Conservation (phyloP, 2,113 vertebrate genomes). For the Nyctereutes procyonoides region DNA sequence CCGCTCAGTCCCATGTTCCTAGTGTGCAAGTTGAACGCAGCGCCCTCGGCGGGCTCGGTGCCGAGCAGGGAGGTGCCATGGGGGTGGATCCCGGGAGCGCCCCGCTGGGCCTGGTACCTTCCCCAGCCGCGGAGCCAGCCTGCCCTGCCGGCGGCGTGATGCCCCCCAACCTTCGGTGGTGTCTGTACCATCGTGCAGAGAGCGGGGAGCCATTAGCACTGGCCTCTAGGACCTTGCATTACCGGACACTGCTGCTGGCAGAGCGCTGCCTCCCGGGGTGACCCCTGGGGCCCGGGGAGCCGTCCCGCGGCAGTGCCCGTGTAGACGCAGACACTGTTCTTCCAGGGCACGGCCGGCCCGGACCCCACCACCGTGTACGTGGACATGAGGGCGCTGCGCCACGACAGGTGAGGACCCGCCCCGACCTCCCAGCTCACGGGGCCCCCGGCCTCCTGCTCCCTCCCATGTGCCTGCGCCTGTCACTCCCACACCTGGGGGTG, state of each 20-base stretch:
- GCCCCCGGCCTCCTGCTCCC: too few relatives aligned
- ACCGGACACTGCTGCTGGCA: not conserved
- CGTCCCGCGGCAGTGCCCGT: not conserved
- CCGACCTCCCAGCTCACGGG: not conserved
- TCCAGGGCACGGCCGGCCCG: conserved; percentile 95
- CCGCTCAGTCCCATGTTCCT: not conserved
- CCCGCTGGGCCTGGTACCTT: too few relatives aligned
- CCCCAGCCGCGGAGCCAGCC: not conserved
- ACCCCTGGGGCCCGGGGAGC: not conserved
- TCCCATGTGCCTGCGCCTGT: not conserved
- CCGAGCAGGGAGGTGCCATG: not conserved
- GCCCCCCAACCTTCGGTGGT: not conserved
- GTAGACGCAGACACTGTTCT: conserved; percentile 34
- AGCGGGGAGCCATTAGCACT: not conserved
- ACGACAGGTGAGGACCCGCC: conserved; percentile 90
- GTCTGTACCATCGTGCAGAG: not conserved
- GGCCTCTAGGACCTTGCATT: too few relatives aligned
- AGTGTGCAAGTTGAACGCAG: not conserved
- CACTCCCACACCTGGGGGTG: not conserved
- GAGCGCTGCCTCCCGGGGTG: not conserved
- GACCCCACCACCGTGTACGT: conserved; percentile 98
- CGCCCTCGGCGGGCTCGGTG: not conserved
- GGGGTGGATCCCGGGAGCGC: too few relatives aligned
- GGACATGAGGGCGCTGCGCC: conserved; percentile 97
- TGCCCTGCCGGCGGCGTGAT: not conserved